Percentiles rank a stretch among this genome's conserved stretches.
Conservation (phyloP, 2,797 vertebrate species). For the Potorous gilbertii region DNA sequence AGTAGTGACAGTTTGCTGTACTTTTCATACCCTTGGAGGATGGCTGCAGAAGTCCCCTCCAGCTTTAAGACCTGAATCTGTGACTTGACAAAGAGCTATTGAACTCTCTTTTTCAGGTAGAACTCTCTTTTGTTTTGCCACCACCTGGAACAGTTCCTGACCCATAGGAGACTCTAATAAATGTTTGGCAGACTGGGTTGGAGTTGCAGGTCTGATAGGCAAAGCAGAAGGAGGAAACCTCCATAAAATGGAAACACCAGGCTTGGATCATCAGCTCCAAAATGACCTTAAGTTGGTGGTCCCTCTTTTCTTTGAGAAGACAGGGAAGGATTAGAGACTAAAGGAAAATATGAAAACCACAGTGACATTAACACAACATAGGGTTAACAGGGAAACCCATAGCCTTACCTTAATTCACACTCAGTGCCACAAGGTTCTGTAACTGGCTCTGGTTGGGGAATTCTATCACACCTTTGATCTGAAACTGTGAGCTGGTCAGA, state of each 20-base stretch:
- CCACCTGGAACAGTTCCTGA: no score
- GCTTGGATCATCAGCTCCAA: constrained; percentile 10
- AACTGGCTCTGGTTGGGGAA: constrained; percentile 88
- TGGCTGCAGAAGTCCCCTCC: neutral
- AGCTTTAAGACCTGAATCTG: neutral
- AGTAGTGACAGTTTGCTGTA: neutral
- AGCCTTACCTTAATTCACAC: constrained; percentile 94
- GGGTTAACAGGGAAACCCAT: neutral
- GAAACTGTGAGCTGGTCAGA: constrained; percentile 95
- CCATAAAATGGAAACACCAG: neutral
- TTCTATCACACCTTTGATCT: constrained; percentile 94
- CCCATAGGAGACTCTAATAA: neutral
- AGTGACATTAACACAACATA: neutral
- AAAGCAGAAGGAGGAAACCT: neutral
- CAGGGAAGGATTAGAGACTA: neutral
- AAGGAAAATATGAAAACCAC: neutral
- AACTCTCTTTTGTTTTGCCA: neutral
- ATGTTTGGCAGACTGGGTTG: neutral
- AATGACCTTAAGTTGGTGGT: neutral
- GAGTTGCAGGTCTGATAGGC: neutral
- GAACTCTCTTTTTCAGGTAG: neutral
- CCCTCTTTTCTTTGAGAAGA: neutral
- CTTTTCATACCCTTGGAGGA: neutral
- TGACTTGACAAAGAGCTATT: neutral
- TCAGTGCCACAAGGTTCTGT: constrained; percentile 93